Conservation (phyloP, 2,113 vertebrate species). For the Poecile atricapillus region DNA sequence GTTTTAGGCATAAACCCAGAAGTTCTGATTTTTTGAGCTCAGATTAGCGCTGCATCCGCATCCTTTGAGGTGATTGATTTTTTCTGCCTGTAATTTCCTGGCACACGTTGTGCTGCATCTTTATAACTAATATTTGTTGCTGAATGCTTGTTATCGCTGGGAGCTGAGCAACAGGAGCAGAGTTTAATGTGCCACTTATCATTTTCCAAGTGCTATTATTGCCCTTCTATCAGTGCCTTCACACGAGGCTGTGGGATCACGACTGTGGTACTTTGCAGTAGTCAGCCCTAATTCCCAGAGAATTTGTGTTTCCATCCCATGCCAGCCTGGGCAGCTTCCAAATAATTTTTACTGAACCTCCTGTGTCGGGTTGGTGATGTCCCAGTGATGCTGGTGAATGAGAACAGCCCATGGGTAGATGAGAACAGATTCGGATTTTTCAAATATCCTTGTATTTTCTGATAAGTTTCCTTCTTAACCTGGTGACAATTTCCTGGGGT, state of each 20-base stretch:
- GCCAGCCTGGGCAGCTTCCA: neutral
- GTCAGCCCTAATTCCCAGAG: neutral
- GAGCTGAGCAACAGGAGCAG: conserved; percentile 15
- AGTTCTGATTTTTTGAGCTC: neutral
- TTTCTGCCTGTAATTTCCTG: conserved; percentile 13
- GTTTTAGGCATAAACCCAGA: neutral
- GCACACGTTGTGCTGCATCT: neutral
- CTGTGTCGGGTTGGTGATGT: neutral
- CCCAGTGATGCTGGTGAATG: neutral
- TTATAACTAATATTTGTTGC: conserved; percentile 30
- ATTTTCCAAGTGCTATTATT: neutral
- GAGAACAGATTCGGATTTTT: neutral
- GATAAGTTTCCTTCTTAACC: neutral
- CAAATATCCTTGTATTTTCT: neutral
- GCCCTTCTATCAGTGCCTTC: neutral
- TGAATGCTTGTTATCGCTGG: neutral
- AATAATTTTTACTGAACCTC: neutral
- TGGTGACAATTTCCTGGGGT: neutral
- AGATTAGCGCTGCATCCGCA: neutral
- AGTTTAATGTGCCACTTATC: conserved; percentile 38
- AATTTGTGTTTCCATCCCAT: neutral
- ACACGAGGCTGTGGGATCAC: accelerated
- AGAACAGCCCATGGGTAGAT: neutral
- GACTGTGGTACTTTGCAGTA: neutral
- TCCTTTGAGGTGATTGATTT: conserved; percentile 15